Evolutionary conservation across 2,797 vertebrate species (phyloP), one percentile per base, ranked within the genome.

Genomic region (Glyptemys insculpta): DNA sequence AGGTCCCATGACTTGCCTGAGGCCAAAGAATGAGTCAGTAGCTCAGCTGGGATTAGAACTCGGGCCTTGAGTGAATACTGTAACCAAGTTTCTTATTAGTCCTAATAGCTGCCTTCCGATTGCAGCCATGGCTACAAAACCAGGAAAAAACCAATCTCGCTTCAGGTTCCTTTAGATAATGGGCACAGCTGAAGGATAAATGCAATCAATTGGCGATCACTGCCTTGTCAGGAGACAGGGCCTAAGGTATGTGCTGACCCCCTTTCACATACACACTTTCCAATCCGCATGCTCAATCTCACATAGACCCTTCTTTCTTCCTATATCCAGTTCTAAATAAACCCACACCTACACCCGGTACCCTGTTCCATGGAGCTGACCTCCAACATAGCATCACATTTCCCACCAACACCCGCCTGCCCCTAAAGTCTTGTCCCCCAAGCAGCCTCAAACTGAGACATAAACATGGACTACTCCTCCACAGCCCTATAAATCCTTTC

Each of bases 81-180:
- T 96, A 96, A 79, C 83, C 84, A 96, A 91, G 72, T 49, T 92
- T 89, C 72, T 89, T 16, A 2, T 94, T 96, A 92, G 92, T 96
- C 81, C 85, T 74, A 94, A 50, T 37, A 94, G 23, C 21, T 65
- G 81, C 85, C 49, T 86, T 86, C 85, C 76, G 34, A 53, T 34
- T 0, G 1, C 29, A 59, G 59, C 37, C 31, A 79, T 83, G 54
- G 31, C 52, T 91, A 79, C 79, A 4, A 4, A 87, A 41, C 41
- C 37, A 27, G 41, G 41, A 4, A 3, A 76, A 76, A 65, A 31
- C 25, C 41, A 92, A 65, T 31, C 49, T 14, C 1, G 1, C 41
- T 53, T 72, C 47, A 49, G 68, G 27, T 85, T 89, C 18, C 25
- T 1, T 41, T 2, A 1, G n/a, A 12, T 62, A 53, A 31, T 41